Evolutionary conservation across 1,140 invertebrate species (phyloP).

Genomic region (Carcinoscorpius rotundicauda): DNA sequence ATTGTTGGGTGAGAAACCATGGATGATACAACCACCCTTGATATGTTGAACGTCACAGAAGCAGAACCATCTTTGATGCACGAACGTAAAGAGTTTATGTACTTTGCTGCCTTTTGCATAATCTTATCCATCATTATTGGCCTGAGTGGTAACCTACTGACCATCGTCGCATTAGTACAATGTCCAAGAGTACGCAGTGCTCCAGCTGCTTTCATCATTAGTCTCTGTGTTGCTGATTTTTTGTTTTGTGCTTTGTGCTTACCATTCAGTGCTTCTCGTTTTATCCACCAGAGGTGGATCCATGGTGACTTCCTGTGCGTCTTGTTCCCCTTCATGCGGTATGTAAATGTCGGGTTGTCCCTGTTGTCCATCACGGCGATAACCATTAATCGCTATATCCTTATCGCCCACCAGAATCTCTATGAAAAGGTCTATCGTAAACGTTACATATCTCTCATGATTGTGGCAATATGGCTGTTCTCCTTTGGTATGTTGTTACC

Average conservation of each 20-base stretch:
- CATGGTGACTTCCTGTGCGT: conserved; percentile 63
- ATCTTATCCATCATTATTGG: conserved; percentile 21
- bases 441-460: conserved; percentile 18
- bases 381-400: conserved; percentile 64
- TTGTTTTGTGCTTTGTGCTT: conserved; percentile 72
- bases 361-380: conserved; percentile 79
- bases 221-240: conserved; percentile 68
- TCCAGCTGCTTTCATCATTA: conserved; percentile 76
- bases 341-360: conserved; percentile 75
- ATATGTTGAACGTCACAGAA: too few relatives aligned
- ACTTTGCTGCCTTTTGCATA: conserved; percentile 18
- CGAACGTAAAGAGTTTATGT: neutral
- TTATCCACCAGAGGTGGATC: conserved; percentile 64
- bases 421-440: conserved; percentile 18
- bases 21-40: too few relatives aligned
- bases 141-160: conserved; percentile 21
- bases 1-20: too few relatives aligned
- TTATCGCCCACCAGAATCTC: conserved; percentile 13
- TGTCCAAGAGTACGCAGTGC: conserved; percentile 41
- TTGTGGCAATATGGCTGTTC: conserved; percentile 56
- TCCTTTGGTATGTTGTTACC: conserved; percentile 51
- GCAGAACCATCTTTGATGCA: too few relatives aligned
- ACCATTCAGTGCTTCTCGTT: conserved; percentile 66
- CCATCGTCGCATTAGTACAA: conserved; percentile 19
- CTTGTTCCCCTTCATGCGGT: conserved; percentile 77